Evolutionary conservation across 1,140 invertebrate genomes (phyloP), one percentile per base, ranked within the genome.

Genomic region (Aphelinus certus): DNA sequence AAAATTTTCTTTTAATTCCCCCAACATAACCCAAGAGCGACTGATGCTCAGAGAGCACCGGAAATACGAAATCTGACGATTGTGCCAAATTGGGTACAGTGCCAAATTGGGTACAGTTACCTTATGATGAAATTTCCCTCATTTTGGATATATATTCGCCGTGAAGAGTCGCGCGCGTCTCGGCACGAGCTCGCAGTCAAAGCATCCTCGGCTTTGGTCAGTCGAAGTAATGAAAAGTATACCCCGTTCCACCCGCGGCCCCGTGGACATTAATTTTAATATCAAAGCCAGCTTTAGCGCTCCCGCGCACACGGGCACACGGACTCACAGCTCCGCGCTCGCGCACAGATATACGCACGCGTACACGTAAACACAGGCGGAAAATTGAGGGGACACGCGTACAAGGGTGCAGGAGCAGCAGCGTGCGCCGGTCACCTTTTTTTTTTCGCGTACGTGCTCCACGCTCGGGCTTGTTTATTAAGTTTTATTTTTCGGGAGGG

Each of bases 401-500:
- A 42, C 49, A 65, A 51, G 3, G n/a, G 2, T 26, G 26, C 26
- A 26, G 26, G 26, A 26, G 26, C 26, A 26, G 26, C 26, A 26
- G 26, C 26, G 26, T 26, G 26, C 26, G 26, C 26, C 6, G 9
- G 9, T 6, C 57, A 42, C n/a, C 26, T n/a, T 46, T 26, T 2
- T 46, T 47, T 57, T 58, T 7, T 7, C 42, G 26, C 57, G 69
- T 72, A 65, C 70, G 61, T 57, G 70, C 62, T 65, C 46, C 1
- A 1, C 10, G 42, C 55, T n/a, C 0, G 1, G n/a, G 26, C 3
- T 58, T 73, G 61, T 72, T 65, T 48, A 57, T 57, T 66, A 58
- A 45, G 47, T 66, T 66, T 66, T 47, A 71, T 72, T 73, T 73
- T 73, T 66, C 3, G 61, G 61, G n/a, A n/a, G n/a, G n/a, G 26